phyloP scores from a whole-genome alignment of 2,113 vertebrate species.

The Plestiodon gilberti region DNA sequence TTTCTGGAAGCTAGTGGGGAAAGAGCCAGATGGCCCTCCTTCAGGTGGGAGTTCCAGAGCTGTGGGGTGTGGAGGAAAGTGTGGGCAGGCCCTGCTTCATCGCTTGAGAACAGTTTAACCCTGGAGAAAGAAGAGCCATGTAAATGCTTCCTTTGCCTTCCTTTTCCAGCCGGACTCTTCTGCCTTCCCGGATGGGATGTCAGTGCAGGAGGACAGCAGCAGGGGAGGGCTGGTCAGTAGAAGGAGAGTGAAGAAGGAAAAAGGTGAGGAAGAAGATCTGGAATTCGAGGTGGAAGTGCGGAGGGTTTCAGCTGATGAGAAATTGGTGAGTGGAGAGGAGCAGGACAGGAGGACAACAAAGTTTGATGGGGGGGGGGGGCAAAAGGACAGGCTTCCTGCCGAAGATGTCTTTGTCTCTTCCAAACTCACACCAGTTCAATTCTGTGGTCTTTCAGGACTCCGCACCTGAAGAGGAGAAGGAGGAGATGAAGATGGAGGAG shows the following conservation, averaged over 20 bases:
- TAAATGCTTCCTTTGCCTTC: not conserved
- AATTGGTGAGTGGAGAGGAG: not conserved
- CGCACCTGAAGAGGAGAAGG: not conserved
- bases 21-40: too few relatives aligned
- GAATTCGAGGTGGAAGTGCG: not conserved
- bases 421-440: not conserved
- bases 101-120: not conserved
- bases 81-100: not conserved
- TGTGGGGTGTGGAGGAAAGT: not conserved
- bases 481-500: not conserved
- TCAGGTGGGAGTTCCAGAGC: not conserved
- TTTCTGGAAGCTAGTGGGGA: too few relatives aligned
- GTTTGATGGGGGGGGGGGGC: not conserved
- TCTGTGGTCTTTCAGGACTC: not conserved
- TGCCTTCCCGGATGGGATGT: not conserved
- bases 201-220: not conserved
- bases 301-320: not conserved
- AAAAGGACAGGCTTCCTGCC: not conserved
- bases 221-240: not conserved
- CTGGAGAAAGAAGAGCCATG: too few relatives aligned
- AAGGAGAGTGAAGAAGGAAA: slow-evolving; percentile 25
- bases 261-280: not conserved
- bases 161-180: slow-evolving; percentile 4
- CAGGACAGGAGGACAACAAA: not conserved
- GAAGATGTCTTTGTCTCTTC: not conserved